phyloP scores from a whole-genome alignment of 1,140 invertebrate species.

The Trinorchestia longiramus region DNA sequence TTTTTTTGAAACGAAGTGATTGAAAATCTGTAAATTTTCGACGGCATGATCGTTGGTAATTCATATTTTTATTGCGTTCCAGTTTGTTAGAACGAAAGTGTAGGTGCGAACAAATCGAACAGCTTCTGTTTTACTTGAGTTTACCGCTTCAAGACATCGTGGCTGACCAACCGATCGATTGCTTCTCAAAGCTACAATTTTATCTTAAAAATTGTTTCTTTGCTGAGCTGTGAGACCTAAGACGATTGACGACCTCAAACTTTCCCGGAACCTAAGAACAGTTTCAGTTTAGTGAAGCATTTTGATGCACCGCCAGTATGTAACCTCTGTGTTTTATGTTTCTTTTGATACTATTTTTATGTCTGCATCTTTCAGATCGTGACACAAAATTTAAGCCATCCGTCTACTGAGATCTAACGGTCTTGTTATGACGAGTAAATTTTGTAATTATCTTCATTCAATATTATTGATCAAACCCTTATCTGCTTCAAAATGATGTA shows the following conservation, averaged over 20 bases:
- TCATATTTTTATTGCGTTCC: neutral
- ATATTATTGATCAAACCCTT: neutral
- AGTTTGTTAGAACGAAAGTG: neutral
- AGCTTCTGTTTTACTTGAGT: neutral
- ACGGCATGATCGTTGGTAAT: neutral
- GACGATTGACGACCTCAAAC: neutral
- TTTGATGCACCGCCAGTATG: neutral
- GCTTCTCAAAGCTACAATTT: neutral
- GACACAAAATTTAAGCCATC: neutral
- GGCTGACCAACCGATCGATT: neutral
- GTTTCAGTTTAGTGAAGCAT: neutral
- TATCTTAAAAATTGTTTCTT: neutral
- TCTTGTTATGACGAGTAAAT: neutral
- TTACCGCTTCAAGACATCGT: neutral
- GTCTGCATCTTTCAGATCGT: neutral
- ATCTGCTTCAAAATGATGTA: neutral
- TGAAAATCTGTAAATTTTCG: neutral
- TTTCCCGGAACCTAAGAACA: neutral
- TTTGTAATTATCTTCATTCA: neutral
- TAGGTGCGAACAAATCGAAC: neutral
- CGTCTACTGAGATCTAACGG: neutral
- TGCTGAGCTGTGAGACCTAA: neutral
- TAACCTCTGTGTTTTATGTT: neutral
- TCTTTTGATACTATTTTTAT: neutral
- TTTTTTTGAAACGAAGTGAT: neutral